Conservation (phyloP, 2,888 invertebrate species). For the Drosophila fulvimacula region DNA sequence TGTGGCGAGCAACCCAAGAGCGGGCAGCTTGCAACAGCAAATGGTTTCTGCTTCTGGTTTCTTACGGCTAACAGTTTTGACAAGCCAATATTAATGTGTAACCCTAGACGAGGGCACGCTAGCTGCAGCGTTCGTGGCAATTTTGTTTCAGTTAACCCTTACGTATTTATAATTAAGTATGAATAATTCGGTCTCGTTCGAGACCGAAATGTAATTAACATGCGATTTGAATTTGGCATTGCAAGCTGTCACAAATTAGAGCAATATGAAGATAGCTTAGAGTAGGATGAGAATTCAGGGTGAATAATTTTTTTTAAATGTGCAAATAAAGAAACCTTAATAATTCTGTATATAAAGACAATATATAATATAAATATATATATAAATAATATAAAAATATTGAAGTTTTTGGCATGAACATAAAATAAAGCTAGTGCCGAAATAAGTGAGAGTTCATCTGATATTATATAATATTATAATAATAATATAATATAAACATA, state of each 20-base stretch:
- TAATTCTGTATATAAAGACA: no score
- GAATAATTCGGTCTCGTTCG: not conserved
- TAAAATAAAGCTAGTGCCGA: no score
- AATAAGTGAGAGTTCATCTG: no score
- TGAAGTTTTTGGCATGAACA: no score
- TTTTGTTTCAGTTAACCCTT: constrained; percentile 9
- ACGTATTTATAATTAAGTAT: not conserved
- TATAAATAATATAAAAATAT: no score
- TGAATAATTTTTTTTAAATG: no score
- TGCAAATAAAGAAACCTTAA: no score
- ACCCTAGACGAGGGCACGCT: constrained; percentile 18
- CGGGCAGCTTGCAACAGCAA: constrained; percentile 30
- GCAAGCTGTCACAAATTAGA: constrained; percentile 75
- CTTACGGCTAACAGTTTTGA: constrained; percentile 60
- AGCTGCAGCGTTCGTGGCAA: constrained; percentile 26
- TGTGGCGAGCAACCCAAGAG: constrained; percentile 42
- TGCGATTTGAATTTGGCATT: constrained; percentile 75
- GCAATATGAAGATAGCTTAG: constrained; percentile 46
- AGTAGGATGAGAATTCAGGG: no score
- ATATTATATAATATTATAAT: no score
- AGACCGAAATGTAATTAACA: constrained; percentile 67
- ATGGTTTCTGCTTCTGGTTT: constrained; percentile 48
- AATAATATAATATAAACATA: no score
- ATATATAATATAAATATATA: no score
- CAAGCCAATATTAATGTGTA: constrained; percentile 61